Conservation (phyloP, 2,888 invertebrate genomes). For the Serripes groenlandicus region DNA sequence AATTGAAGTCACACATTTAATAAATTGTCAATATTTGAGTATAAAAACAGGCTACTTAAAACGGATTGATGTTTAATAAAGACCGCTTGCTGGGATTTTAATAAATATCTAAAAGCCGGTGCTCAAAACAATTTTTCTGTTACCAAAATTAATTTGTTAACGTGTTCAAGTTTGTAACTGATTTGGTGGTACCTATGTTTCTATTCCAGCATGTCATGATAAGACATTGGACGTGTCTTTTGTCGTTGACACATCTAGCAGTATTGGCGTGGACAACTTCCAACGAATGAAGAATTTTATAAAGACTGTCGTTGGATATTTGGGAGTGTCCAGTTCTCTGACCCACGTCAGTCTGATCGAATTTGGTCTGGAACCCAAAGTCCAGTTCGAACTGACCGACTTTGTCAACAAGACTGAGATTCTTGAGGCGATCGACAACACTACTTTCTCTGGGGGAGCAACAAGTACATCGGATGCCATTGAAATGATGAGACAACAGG, state of each 20-base stretch:
- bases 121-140: not conserved
- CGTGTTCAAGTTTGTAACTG: not conserved
- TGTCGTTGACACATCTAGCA: constrained; percentile 60
- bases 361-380: constrained; percentile 59
- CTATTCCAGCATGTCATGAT: constrained; percentile 42
- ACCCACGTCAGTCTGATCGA: constrained; percentile 61
- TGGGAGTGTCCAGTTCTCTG: constrained; percentile 39
- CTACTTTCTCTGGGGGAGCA: constrained; percentile 61
- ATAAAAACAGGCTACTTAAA: not conserved
- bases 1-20: too few species aligned
- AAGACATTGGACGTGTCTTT: constrained; percentile 57
- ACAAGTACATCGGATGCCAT: constrained; percentile 76
- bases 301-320: constrained; percentile 43
- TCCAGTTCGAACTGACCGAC: constrained; percentile 69
- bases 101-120: not conserved
- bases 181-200: not conserved
- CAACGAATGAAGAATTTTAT: constrained; percentile 56
- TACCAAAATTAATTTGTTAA: not conserved
- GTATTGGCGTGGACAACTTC: constrained; percentile 60
- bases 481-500: constrained; percentile 57
- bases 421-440: constrained; percentile 53
- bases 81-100: not conserved
- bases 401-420: constrained; percentile 57
- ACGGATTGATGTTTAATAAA: not conserved
- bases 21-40: not conserved